Evolutionary conservation across 2,113 vertebrate species (phyloP).

Genomic region (Phalacrocorax brasilianus): DNA sequence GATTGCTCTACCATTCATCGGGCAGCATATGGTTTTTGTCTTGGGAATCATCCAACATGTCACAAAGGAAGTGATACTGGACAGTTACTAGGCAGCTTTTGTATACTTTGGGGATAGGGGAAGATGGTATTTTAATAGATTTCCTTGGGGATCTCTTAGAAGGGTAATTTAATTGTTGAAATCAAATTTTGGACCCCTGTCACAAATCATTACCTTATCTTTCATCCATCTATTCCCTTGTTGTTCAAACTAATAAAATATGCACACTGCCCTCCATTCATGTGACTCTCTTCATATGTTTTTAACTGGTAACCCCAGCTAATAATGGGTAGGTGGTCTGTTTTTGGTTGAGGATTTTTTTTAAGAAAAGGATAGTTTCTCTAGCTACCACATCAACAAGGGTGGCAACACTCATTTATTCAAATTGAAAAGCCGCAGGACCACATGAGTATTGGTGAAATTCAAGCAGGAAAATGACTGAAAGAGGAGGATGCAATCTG

Average conservation of each 20-base stretch:
- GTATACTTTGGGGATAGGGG: slow-evolving; percentile 61
- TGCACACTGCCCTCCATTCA: slow-evolving; percentile 71
- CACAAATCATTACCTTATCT: slow-evolving; percentile 83
- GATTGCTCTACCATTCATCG: slow-evolving; percentile 47
- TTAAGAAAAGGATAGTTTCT: slow-evolving; percentile 28
- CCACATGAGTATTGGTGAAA: not conserved
- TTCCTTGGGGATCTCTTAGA: slow-evolving; percentile 78
- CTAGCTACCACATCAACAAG: slow-evolving; percentile 35
- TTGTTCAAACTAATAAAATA: slow-evolving; percentile 74
- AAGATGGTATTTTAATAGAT: slow-evolving; percentile 73
- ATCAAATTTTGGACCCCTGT: slow-evolving; percentile 79
- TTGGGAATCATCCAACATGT: slow-evolving; percentile 59
- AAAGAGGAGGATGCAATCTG: not conserved
- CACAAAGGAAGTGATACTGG: slow-evolving; percentile 59
- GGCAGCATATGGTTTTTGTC: slow-evolving; percentile 68
- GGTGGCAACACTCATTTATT: not conserved
- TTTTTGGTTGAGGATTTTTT: slow-evolving; percentile 45
- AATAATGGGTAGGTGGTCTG: slow-evolving; percentile 54
- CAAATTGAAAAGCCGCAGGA: not conserved
- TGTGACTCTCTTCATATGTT: slow-evolving; percentile 61
- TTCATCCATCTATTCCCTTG: slow-evolving; percentile 74
- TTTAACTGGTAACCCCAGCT: slow-evolving; percentile 59
- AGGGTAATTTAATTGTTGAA: slow-evolving; percentile 79
- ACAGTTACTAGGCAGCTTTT: slow-evolving; percentile 67
- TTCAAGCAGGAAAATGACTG: not conserved